These are phyloP conservation scores for Iguana delicatissima DNA, from an alignment of 2,797 vertebrate species.

Conservation along the genomic window DNA sequence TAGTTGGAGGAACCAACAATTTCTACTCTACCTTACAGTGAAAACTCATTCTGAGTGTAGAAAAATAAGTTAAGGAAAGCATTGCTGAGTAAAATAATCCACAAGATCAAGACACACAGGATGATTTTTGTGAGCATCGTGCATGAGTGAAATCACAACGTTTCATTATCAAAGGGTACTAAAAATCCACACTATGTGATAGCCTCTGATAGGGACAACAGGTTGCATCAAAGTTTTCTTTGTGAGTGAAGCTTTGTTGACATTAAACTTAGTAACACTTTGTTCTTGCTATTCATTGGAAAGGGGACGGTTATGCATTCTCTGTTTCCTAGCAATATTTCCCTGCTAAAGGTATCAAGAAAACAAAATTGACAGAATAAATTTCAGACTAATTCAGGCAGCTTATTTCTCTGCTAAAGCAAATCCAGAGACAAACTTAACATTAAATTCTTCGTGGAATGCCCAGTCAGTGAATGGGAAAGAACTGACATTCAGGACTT, in stretches of 20 bases:
- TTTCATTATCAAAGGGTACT: not conserved
- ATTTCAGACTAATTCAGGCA: conserved; percentile 67
- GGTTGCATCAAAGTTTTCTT: conserved; percentile 45
- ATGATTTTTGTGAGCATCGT: not conserved
- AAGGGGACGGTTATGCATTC: conserved; percentile 59
- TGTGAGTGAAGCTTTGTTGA: conserved; percentile 56
- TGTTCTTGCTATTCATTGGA: conserved; percentile 63
- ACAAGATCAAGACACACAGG: not conserved
- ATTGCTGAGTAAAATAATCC: not conserved
- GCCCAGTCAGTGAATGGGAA: conserved; percentile 45
- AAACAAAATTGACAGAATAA: conserved; percentile 78
- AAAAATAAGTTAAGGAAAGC: not conserved
- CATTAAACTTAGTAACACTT: conserved; percentile 60
- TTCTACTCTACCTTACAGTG: not conserved
- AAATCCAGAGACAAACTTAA: conserved; percentile 75
- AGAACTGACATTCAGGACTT: too few species aligned
- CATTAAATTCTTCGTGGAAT: conserved; percentile 73
- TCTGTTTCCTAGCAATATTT: conserved; percentile 64
- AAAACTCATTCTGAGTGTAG: not conserved
- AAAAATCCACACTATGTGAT: not conserved
- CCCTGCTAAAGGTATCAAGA: conserved; percentile 45
- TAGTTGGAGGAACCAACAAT: not conserved
- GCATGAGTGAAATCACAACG: not conserved
- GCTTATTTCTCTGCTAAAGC: conserved; percentile 48
- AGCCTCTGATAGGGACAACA: not conserved